phyloP scores from a whole-genome alignment of 2,797 vertebrate species.

The Orestias chungarensis region DNA sequence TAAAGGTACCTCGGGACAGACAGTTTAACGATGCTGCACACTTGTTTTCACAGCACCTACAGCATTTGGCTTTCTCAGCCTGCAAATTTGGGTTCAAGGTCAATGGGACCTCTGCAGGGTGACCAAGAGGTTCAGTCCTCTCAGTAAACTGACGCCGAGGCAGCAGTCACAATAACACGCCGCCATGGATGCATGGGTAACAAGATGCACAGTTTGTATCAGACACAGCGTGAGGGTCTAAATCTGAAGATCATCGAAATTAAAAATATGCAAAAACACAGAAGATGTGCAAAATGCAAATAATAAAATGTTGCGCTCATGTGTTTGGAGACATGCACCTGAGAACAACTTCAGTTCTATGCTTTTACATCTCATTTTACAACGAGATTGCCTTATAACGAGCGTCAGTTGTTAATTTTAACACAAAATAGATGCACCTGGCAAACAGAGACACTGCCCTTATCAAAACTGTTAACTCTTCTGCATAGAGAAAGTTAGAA shows the following conservation, averaged over 20 bases:
- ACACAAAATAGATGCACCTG: background rate
- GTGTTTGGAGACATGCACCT: background rate
- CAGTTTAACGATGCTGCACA: constrained; percentile 8
- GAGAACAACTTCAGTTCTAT: background rate
- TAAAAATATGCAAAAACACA: background rate
- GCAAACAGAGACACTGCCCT: background rate
- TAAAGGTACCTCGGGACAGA: constrained; percentile 13
- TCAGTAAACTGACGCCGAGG: background rate
- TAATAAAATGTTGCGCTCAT: background rate
- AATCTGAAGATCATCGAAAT: background rate
- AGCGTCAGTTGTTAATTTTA: background rate
- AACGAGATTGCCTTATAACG: background rate
- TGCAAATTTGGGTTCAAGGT: constrained; percentile 16
- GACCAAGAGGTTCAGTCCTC: background rate
- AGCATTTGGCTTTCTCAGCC: constrained; percentile 15
- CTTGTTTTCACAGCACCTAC: background rate
- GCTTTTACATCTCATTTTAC: background rate
- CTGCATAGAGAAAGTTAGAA: background rate
- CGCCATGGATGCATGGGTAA: background rate
- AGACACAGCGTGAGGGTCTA: background rate
- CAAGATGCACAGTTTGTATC: background rate
- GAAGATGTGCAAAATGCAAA: background rate
- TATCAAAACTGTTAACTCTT: background rate
- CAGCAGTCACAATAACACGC: background rate
- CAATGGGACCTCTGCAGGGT: constrained; percentile 11